Percentiles rank a stretch among this genome's conserved stretches.
These are phyloP conservation scores for Agapornis roseicollis DNA, from an alignment of 2,113 vertebrate species.

Conservation along the genomic window DNA sequence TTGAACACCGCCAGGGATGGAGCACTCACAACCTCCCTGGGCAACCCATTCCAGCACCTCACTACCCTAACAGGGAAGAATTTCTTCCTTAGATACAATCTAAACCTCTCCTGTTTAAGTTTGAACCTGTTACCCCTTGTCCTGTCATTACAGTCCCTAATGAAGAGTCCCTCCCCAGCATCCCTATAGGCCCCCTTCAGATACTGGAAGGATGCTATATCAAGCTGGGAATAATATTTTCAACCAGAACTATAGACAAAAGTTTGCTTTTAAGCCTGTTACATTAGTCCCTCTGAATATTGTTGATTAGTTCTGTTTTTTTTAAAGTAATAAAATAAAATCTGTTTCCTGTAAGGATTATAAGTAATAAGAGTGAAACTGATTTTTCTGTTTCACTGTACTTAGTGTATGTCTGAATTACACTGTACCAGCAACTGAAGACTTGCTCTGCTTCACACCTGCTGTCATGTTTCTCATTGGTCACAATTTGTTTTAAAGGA, in stretches of 20 bases:
- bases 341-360: not conserved
- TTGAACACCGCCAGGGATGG: no score
- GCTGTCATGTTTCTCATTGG: not conserved
- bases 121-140: no score
- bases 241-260: not conserved
- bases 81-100: no score
- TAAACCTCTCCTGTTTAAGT: no score
- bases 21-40: no score
- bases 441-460: not conserved
- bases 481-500: slow-evolving; percentile 3
- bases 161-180: no score
- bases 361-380: not conserved
- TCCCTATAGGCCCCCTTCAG: no score
- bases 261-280: not conserved
- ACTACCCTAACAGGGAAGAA: no score
- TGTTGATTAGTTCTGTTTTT: not conserved
- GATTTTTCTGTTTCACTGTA: not conserved
- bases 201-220: no score
- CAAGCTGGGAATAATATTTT: not conserved
- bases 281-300: not conserved
- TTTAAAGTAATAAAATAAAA: not conserved
- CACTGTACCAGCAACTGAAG: not conserved
- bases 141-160: no score
- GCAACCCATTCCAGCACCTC: no score
- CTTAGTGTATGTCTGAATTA: not conserved